phyloP scores from a whole-genome alignment of 2,888 invertebrate genomes.

The Lasioglossum zephyrum region DNA sequence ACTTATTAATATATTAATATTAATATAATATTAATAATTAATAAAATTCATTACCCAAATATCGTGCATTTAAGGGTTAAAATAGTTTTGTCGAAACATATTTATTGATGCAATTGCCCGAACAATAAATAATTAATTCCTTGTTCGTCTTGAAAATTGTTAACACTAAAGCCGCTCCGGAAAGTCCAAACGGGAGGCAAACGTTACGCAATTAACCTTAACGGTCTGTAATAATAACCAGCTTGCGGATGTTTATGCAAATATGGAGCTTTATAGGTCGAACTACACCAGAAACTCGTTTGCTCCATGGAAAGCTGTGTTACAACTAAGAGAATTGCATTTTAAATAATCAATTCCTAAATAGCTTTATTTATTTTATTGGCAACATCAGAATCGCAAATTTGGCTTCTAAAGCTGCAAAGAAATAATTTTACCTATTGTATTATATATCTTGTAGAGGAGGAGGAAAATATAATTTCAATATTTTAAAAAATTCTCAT shows the following conservation, averaged over 20 bases:
- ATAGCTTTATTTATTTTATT: too few relatives aligned
- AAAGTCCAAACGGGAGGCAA: background rate
- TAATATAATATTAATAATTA: too few relatives aligned
- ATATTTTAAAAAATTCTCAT: background rate
- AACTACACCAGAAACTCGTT: background rate
- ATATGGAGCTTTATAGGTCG: constrained; percentile 23
- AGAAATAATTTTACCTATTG: background rate
- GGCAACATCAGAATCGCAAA: background rate
- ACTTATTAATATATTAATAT: too few relatives aligned
- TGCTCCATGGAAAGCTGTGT: background rate
- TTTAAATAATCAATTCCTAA: background rate
- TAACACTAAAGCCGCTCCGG: background rate
- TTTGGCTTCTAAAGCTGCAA: background rate
- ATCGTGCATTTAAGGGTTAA: too few relatives aligned
- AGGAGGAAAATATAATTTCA: background rate
- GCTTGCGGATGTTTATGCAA: constrained; percentile 23
- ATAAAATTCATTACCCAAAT: too few relatives aligned
- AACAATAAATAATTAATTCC: background rate
- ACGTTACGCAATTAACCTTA: constrained; percentile 3
- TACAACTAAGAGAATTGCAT: background rate
- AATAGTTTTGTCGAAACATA: background rate
- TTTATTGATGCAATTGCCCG: background rate
- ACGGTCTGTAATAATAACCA: background rate
- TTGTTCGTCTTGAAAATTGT: background rate
- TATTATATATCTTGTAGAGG: background rate